phyloP scores from a whole-genome alignment of 2,888 invertebrate species.

The Epicampocera succincta region DNA sequence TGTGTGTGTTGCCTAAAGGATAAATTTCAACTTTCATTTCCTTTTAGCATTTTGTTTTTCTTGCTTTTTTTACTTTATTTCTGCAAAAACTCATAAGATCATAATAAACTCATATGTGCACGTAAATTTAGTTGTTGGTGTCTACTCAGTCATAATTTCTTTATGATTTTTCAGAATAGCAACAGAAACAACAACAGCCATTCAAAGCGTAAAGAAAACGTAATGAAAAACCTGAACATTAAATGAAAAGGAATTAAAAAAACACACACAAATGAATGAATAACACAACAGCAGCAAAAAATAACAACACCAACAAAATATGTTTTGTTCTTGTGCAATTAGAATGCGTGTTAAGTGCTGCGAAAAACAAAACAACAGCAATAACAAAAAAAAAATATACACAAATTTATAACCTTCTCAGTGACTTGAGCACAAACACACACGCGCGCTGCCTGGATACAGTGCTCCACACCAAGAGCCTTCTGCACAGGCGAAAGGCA shows the following conservation, averaged over 20 bases:
- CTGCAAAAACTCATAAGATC: slow-evolving; percentile 31
- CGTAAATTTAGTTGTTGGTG: slow-evolving; percentile 53
- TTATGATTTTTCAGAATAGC: slow-evolving; percentile 50
- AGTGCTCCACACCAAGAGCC: slow-evolving; percentile 42
- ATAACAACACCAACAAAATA: slow-evolving; percentile 63
- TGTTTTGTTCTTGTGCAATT: slow-evolving; percentile 77
- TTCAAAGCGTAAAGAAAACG: slow-evolving; percentile 23
- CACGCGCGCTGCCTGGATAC: slow-evolving; percentile 28
- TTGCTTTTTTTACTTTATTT: slow-evolving; percentile 32
- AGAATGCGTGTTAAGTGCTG: slow-evolving; percentile 80
- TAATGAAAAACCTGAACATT: slow-evolving; percentile 53
- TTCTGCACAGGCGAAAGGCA: slow-evolving; percentile 39
- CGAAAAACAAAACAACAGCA: slow-evolving; percentile 50
- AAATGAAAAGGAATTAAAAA: slow-evolving; percentile 29
- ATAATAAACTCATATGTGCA: slow-evolving; percentile 53
- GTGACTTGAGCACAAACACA: slow-evolving; percentile 14
- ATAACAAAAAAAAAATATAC: slow-evolving; percentile 35
- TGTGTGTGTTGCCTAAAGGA: slow-evolving; percentile 48
- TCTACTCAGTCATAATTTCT: slow-evolving; percentile 64
- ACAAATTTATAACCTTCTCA: slow-evolving; percentile 63
- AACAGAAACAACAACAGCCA: slow-evolving; percentile 23
- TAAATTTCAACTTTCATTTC: slow-evolving; percentile 58
- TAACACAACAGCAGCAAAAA: slow-evolving; percentile 39
- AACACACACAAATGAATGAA: slow-evolving; percentile 30
- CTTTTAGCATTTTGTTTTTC: slow-evolving; percentile 57